phyloP scores from a whole-genome alignment of 2,113 vertebrate species.

The Aviceda subcristata region DNA sequence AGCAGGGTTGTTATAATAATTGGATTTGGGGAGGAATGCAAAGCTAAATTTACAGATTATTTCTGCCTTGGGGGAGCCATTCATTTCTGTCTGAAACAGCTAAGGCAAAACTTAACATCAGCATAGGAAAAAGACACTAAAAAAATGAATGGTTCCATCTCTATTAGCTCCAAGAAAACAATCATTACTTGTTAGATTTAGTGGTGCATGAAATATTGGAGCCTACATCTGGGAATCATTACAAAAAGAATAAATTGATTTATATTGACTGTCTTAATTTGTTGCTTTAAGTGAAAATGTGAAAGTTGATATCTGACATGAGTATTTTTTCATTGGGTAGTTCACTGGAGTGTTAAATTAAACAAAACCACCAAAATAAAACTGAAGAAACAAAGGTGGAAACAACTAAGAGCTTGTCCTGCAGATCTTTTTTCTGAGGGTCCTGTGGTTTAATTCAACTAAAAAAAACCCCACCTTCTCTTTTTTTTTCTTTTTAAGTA shows the following conservation, averaged over 20 bases:
- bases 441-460: neutral
- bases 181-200: conserved; percentile 29
- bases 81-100: conserved; percentile 51
- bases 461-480: too few species aligned
- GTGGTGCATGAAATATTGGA: conserved; percentile 31
- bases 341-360: conserved; percentile 71
- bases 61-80: conserved; percentile 44
- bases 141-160: conserved; percentile 6
- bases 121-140: neutral
- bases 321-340: neutral
- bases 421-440: neutral
- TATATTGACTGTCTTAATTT: conserved; percentile 43
- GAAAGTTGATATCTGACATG: neutral
- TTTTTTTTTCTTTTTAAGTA: neutral
- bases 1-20: conserved; percentile 45
- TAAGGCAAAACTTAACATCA: neutral
- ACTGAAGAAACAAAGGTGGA: conserved; percentile 34
- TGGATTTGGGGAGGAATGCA: conserved; percentile 56
- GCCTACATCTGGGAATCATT: neutral
- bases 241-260: conserved; percentile 29
- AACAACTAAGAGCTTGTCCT: conserved; percentile 30
- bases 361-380: conserved; percentile 53
- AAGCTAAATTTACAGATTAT: conserved; percentile 50
- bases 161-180: conserved; percentile 15
- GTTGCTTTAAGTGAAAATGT: conserved; percentile 41